Conservation (phyloP, 2,888 invertebrate genomes). For the Leucophenga montana region DNA sequence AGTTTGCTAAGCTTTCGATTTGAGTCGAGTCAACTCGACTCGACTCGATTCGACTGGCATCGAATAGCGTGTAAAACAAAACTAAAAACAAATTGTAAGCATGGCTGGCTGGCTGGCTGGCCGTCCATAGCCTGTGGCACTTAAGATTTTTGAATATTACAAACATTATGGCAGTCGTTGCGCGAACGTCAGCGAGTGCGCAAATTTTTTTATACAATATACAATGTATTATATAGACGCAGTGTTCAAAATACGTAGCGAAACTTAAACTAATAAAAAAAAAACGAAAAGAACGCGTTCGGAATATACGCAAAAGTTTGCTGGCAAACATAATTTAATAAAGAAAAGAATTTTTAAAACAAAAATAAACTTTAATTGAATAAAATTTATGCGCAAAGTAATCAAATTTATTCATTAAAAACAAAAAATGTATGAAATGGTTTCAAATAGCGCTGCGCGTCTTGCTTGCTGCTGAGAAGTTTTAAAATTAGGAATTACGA, state of each 20-base stretch:
- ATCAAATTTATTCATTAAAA: too few species aligned
- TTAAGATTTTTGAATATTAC: constrained; percentile 50
- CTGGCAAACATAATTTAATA: too few species aligned
- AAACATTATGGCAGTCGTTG: constrained; percentile 56
- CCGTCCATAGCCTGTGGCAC: constrained; percentile 8
- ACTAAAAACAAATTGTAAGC: constrained; percentile 23
- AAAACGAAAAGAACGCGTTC: background rate
- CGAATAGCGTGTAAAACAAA: background rate
- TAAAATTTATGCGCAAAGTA: too few species aligned
- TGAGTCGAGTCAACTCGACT: background rate
- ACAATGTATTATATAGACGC: constrained; percentile 7
- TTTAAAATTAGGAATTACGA: too few species aligned
- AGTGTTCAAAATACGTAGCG: constrained; percentile 8
- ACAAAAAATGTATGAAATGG: too few species aligned
- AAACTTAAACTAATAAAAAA: background rate
- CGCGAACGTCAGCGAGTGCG: constrained; percentile 56
- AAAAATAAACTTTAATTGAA: too few species aligned
- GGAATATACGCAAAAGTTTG: background rate
- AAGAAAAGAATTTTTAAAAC: too few species aligned
- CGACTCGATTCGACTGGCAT: constrained; percentile 13
- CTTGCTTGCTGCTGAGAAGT: too few species aligned
- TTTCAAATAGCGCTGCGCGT: too few species aligned
- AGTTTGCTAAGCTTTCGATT: background rate
- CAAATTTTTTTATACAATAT: constrained; percentile 22
- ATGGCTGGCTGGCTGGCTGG: background rate